phyloP scores from a whole-genome alignment of 2,797 vertebrate species.

The Miichthys miiuy region DNA sequence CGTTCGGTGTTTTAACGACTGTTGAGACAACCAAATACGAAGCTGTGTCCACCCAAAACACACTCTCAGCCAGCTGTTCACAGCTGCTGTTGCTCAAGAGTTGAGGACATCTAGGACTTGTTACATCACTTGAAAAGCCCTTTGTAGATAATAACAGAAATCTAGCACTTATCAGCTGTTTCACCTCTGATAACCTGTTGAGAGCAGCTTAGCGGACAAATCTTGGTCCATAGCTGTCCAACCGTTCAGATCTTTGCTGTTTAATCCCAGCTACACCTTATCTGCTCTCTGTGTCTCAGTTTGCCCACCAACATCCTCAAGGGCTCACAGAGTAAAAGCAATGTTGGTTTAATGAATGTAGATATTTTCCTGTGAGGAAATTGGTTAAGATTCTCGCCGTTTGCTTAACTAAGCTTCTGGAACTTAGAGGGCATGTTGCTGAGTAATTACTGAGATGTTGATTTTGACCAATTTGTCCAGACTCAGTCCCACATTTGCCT shows the following conservation, averaged over 20 bases:
- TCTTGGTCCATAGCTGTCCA: conserved; percentile 13
- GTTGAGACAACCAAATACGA: neutral
- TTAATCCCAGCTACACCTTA: conserved; percentile 26
- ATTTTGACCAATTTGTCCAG: conserved; percentile 30
- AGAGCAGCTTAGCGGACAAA: neutral
- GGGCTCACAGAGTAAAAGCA: conserved; percentile 14
- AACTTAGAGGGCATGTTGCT: conserved; percentile 31
- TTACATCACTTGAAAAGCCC: conserved; percentile 32
- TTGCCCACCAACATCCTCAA: neutral
- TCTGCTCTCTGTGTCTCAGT: conserved; percentile 19
- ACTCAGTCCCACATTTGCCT: neutral
- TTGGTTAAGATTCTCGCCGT: conserved; percentile 50
- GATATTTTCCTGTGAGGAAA: conserved; percentile 60
- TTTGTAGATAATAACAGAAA: conserved; percentile 14
- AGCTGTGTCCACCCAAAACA: conserved; percentile 7
- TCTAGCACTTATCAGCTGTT: conserved; percentile 2
- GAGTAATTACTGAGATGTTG: conserved; percentile 39
- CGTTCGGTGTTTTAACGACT: neutral
- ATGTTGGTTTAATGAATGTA: conserved; percentile 50
- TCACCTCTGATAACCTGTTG: conserved; percentile 7
- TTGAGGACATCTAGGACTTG: conserved; percentile 23
- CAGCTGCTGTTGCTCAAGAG: conserved; percentile 32
- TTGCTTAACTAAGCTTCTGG: conserved; percentile 52
- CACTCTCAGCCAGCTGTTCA: conserved; percentile 39
- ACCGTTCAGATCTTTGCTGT: neutral